These are phyloP conservation scores for Pocillopora damicornis DNA, from an alignment of 64 coral and sea anemone species.

Conservation along the genomic window DNA sequence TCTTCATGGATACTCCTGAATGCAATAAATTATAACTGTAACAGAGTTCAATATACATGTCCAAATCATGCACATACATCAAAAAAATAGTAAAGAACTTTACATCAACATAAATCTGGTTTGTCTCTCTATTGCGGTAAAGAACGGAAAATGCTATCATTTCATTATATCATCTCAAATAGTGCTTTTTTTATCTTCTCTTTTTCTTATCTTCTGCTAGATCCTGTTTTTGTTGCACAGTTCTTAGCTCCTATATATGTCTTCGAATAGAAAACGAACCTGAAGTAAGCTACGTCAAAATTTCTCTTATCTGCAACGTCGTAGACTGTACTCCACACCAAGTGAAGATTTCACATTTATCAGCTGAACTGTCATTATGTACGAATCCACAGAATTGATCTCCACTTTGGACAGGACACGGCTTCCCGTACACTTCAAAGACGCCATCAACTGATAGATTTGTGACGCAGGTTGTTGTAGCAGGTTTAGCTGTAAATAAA, in stretches of 20 bases:
- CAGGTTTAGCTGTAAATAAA: neutral
- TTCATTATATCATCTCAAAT: no score
- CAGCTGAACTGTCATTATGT: constrained; percentile 2
- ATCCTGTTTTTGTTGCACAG: no score
- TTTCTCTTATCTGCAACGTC: constrained; percentile 24
- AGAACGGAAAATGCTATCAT: no score
- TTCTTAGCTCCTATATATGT: no score
- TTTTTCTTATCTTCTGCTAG: neutral
- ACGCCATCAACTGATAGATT: neutral
- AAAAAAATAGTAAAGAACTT: no score
- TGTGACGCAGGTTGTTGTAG: neutral
- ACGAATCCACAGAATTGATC: neutral
- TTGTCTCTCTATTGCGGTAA: no score
- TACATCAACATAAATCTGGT: no score
- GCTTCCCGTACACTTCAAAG: neutral
- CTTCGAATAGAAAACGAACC: neutral
- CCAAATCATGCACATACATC: no score
- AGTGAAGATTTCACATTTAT: neutral
- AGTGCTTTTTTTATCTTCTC: no score
- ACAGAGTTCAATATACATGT: no score
- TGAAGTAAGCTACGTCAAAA: constrained; percentile 30
- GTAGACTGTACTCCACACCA: constrained; percentile 31
- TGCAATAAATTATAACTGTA: no score
- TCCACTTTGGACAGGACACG: neutral
- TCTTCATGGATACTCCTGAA: no score